Conservation (phyloP, 1,140 invertebrate species). For the Carcinoscorpius rotundicauda region DNA sequence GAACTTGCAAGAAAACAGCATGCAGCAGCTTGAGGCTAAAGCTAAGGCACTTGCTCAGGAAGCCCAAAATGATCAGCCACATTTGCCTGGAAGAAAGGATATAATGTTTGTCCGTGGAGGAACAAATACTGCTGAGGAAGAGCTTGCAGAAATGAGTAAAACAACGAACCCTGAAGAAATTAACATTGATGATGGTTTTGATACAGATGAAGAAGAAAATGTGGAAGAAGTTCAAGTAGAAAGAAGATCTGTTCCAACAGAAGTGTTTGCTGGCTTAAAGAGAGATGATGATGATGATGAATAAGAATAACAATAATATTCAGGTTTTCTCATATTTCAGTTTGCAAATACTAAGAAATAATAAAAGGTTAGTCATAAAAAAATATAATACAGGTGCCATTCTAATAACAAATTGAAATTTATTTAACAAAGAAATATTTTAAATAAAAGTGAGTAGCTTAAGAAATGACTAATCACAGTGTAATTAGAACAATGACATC, state of each 20-base stretch:
- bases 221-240: slow-evolving; percentile 51
- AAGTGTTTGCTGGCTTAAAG: slow-evolving; percentile 23
- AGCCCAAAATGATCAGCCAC: slow-evolving; percentile 28
- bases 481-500: too few species aligned
- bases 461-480: too few species aligned
- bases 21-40: slow-evolving; percentile 75
- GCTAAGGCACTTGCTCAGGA: slow-evolving; percentile 44
- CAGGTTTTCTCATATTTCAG: too few species aligned
- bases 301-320: too few species aligned
- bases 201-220: slow-evolving; percentile 53
- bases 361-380: too few species aligned
- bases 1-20: slow-evolving; percentile 49
- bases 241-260: slow-evolving; percentile 22
- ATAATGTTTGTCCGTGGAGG: slow-evolving; percentile 51
- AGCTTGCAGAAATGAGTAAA: slow-evolving; percentile 47
- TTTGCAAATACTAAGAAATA: too few species aligned
- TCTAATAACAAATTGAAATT: too few species aligned
- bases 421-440: too few species aligned
- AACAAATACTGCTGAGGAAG: slow-evolving; percentile 59
- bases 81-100: slow-evolving; percentile 28
- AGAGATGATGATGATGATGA: slow-evolving; percentile 7
- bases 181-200: slow-evolving; percentile 66
- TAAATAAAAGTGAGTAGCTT: too few species aligned
- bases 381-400: too few species aligned
- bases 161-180: slow-evolving; percentile 91